A percentile compares a stretch with the other conserved stretches of the same genome.
phyloP scores from a whole-genome alignment of 1,140 invertebrate genomes.

The Sweltsa coloradensis region DNA sequence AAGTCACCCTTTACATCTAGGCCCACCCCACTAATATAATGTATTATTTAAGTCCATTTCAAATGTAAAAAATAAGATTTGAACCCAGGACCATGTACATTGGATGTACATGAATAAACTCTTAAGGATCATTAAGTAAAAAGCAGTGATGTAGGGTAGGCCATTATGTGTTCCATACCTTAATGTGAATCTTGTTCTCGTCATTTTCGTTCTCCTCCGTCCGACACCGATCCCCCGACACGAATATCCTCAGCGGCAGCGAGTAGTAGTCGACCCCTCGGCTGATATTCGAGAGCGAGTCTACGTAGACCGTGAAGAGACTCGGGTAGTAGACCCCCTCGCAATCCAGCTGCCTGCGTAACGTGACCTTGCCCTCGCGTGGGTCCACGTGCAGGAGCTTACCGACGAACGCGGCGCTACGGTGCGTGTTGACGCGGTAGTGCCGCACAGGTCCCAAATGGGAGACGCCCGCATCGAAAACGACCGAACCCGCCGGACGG shows the following conservation, averaged over 20 bases:
- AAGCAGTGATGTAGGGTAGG: too few species aligned
- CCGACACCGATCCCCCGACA: slow-evolving; percentile 60
- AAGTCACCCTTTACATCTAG: too few species aligned
- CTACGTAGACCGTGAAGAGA: slow-evolving; percentile 73
- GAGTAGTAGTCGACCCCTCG: slow-evolving; percentile 74
- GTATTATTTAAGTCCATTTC: too few species aligned
- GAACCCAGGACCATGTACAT: too few species aligned
- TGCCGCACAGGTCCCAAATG: slow-evolving; percentile 27
- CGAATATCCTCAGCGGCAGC: slow-evolving; percentile 60
- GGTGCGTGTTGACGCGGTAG: slow-evolving; percentile 62
- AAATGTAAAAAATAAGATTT: too few species aligned
- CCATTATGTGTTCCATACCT: too few species aligned
- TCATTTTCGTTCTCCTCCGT: slow-evolving; percentile 38
- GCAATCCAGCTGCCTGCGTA: slow-evolving; percentile 60
- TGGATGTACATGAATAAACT: too few species aligned
- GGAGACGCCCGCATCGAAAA: slow-evolving; percentile 66
- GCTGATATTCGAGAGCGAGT: slow-evolving; percentile 65
- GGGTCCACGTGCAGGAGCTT: slow-evolving; percentile 62
- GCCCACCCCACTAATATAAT: too few species aligned
- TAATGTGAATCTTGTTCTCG: slow-evolving; percentile 3
- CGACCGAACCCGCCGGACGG: slow-evolving; percentile 47
- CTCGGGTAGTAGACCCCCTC: slow-evolving; percentile 70
- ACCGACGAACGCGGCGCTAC: slow-evolving; percentile 68
- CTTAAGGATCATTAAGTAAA: too few species aligned
- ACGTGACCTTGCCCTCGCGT: slow-evolving; percentile 55